Evolutionary conservation across 2,888 invertebrate genomes (phyloP).

Genomic region (Idaea dimidiata): DNA sequence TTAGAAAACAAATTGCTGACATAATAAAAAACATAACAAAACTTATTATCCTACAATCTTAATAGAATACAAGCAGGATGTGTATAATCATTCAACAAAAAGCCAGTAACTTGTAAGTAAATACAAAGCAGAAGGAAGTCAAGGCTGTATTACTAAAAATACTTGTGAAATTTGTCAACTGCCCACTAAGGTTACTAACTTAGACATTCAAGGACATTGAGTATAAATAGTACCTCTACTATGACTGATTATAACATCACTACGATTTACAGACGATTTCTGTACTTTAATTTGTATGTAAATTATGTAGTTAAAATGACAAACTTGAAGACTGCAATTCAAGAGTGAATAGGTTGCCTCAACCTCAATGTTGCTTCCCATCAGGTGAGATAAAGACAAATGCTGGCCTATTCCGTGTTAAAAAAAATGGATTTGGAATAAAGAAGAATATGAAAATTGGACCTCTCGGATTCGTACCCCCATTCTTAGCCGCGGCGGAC

Average conservation of each 20-base stretch:
- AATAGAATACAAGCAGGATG: slow-evolving; percentile 10
- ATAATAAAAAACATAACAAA: background rate
- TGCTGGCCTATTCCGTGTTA: too few relatives aligned
- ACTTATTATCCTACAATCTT: background rate
- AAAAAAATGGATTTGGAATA: too few relatives aligned
- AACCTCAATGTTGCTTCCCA: too few relatives aligned
- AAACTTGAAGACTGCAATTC: too few relatives aligned
- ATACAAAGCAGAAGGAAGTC: slow-evolving; percentile 15
- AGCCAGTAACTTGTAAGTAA: slow-evolving; percentile 3
- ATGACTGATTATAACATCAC: background rate
- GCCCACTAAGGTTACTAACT: slow-evolving; percentile 29
- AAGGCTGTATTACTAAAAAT: slow-evolving; percentile 30
- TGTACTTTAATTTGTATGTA: too few relatives aligned
- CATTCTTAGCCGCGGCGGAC: too few relatives aligned
- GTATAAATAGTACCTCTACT: background rate
- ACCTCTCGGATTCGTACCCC: too few relatives aligned
- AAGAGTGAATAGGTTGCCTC: too few relatives aligned
- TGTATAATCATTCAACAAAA: slow-evolving; percentile 13
- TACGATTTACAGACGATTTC: too few relatives aligned
- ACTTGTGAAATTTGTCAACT: slow-evolving; percentile 39
- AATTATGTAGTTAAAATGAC: too few relatives aligned
- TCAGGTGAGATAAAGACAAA: too few relatives aligned
- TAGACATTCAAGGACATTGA: slow-evolving; percentile 32
- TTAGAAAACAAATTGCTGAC: background rate
- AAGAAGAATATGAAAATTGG: too few relatives aligned